Evolutionary conservation across 2,797 vertebrate species (phyloP).

Genomic region (Falco biarmicus): DNA sequence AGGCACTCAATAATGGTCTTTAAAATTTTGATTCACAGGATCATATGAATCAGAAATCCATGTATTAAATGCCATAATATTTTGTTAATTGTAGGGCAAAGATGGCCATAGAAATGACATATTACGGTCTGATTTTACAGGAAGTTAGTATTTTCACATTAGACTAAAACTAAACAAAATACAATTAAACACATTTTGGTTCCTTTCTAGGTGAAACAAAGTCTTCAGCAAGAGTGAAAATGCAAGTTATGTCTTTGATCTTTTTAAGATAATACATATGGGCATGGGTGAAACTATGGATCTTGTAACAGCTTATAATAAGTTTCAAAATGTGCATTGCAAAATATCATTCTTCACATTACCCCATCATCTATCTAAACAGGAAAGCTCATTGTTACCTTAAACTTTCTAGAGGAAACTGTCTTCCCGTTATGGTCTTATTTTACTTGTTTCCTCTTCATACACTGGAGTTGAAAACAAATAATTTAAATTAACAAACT

Average conservation of each 20-base stretch:
- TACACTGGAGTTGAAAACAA: conserved; percentile 53
- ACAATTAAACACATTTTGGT: not conserved
- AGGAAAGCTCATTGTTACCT: not conserved
- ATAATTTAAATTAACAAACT: conserved; percentile 73
- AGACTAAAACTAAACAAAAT: not conserved
- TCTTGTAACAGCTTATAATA: not conserved
- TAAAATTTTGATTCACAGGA: not conserved
- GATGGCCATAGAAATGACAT: not conserved
- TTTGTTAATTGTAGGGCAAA: not conserved
- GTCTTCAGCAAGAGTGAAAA: not conserved
- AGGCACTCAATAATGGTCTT: not conserved
- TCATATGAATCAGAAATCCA: not conserved
- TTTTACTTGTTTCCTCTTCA: not conserved
- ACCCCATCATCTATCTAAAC: not conserved
- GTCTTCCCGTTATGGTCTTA: not conserved
- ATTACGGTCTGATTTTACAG: not conserved
- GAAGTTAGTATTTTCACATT: not conserved
- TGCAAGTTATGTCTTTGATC: not conserved
- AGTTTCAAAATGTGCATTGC: not conserved
- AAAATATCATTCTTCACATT: not conserved
- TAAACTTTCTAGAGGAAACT: not conserved
- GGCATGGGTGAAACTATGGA: not conserved
- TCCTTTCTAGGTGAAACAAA: not conserved
- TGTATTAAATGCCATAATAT: not conserved
- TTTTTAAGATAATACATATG: not conserved